Percentiles rank a stretch among this genome's conserved stretches.
Conservation (phyloP, 2,797 vertebrate species). For the Lepilemur ruficaudatus region DNA sequence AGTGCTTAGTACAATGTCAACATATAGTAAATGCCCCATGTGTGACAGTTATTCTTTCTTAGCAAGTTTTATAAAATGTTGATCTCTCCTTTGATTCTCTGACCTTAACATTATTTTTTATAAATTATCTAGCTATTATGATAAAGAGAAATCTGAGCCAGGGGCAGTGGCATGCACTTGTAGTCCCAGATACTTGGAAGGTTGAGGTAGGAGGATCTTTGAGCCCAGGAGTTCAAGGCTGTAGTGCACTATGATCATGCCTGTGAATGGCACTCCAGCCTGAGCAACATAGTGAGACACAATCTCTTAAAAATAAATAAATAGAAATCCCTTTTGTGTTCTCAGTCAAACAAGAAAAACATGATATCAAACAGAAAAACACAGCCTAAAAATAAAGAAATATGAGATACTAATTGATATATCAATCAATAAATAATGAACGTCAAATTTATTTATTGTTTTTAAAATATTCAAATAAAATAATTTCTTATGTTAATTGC, state of each 20-base stretch:
- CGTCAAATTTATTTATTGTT: not conserved
- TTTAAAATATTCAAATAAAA: slow-evolving; percentile 19
- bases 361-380: not conserved
- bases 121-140: not conserved
- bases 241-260: not conserved
- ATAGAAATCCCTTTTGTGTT: not conserved
- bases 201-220: not conserved
- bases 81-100: not conserved
- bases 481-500: not conserved
- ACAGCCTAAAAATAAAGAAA: slow-evolving; percentile 33
- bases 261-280: not conserved
- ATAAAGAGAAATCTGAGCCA: not conserved
- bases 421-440: not conserved
- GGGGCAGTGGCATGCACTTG: not conserved
- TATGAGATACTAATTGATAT: not conserved
- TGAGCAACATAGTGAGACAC: not conserved
- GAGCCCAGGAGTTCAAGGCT: not conserved
- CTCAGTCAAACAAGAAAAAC: not conserved
- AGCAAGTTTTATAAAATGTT: not conserved
- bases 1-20: not conserved
- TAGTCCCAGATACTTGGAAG: not conserved
- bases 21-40: not conserved
- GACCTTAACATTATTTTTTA: not conserved
- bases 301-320: not conserved
- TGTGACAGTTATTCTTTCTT: not conserved